Base-by-base conservation (phyloP, 2,888 invertebrate genomes). In the Calameuta idolon region DNA sequence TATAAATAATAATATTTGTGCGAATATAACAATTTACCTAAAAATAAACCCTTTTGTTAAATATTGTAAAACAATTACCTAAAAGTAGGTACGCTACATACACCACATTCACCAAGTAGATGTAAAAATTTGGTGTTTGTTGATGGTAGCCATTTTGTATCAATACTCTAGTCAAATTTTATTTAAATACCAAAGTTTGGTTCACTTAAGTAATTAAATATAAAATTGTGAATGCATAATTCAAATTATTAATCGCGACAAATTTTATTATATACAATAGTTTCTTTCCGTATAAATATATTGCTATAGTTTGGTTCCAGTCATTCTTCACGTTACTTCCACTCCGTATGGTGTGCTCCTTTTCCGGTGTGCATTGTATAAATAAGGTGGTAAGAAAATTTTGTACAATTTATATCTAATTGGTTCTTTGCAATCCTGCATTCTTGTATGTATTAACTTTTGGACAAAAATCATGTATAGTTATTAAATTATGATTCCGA, bases 351-450 rank as follows among this genome's bases (percentile, higher is more conserved):
- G 74, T 77, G 34, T 80, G 82, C 81, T 87, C 87, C 82, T 89
- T 89, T 89, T 89, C 89, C 86, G 84, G 83, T 85, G 80, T 83
- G 82, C 81, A 76, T 83, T 82, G 81, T 79, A 79, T 83, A 83
- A 83, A 84, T 82, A 83, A 85, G 80, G 82, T 82, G 85, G 89
- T 88, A 81, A 86, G 88, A 80, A 80, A 76, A 80, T 76, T 83
- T 84, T 79, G 69, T 37, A 37, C 31, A 78, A 77, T 79, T 82
- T 69, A 74, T 81, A 89, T 89, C 89, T 78, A 69, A 12, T 33
- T 35, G 40, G 81, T 85, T 83, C 82, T 75, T 31, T 30, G 79
- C 40, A 76, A 84, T 86, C 83, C 30, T 34, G 34, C 40, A 34
- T 15, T 15, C 78, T 81, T 76, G 23, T 31, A 74, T 68, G 69